phyloP scores from a whole-genome alignment of 2,113 vertebrate species.

The Cyanistes caeruleus region DNA sequence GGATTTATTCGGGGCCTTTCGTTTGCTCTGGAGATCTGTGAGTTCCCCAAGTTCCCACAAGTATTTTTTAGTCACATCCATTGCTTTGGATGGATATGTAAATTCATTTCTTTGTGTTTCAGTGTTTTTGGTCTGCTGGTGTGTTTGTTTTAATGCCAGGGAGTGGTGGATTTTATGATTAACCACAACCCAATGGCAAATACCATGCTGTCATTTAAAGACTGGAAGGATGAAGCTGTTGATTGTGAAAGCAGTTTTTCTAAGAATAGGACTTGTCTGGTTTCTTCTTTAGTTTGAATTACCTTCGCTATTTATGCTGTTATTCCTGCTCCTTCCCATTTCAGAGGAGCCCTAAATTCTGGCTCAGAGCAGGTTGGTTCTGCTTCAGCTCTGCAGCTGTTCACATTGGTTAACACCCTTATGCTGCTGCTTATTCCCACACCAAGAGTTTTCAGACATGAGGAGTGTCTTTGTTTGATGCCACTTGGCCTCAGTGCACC shows the following conservation, averaged over 20 bases:
- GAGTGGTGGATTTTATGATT: neutral
- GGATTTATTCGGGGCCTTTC: neutral
- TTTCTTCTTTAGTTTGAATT: neutral
- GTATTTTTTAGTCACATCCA: neutral
- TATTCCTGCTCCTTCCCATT: neutral
- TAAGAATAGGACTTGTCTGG: neutral
- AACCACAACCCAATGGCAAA: neutral
- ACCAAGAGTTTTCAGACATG: neutral
- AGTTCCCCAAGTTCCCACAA: neutral
- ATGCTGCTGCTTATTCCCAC: neutral
- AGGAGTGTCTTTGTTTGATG: neutral
- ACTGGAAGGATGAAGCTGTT: neutral
- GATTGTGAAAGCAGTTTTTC: neutral
- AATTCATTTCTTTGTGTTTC: neutral
- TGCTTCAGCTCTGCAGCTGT: neutral
- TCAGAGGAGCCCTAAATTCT: neutral
- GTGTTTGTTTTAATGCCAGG: neutral
- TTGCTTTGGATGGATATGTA: neutral
- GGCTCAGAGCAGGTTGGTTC: neutral
- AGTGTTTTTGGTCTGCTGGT: neutral
- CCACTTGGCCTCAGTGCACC: neutral
- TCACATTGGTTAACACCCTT: neutral
- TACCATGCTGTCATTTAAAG: neutral
- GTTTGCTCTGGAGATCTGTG: neutral
- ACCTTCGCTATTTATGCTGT: neutral